Percentiles rank a stretch among this genome's conserved stretches.
Evolutionary conservation across 2,113 vertebrate species (phyloP).

Genomic region (Crocuta crocuta): DNA sequence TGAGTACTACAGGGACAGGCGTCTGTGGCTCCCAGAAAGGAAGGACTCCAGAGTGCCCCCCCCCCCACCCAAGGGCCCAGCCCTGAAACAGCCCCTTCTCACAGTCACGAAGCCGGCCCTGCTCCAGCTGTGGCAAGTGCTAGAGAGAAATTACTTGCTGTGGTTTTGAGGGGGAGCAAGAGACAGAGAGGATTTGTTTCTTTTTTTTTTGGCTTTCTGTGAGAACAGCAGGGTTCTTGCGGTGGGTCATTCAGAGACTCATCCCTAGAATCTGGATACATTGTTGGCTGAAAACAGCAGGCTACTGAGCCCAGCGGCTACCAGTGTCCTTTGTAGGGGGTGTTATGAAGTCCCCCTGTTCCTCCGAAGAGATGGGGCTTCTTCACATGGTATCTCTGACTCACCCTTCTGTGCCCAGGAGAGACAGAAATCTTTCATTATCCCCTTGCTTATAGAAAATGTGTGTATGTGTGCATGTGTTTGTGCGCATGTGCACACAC

Average conservation of each 20-base stretch:
- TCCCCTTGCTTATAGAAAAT: neutral
- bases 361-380: neutral
- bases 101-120: neutral
- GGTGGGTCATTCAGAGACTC: neutral
- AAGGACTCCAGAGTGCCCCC: neutral
- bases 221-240: neutral
- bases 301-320: neutral
- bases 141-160: neutral
- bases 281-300: neutral
- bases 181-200: neutral
- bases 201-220: neutral
- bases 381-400: neutral
- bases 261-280: neutral
- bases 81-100: neutral
- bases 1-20: neutral
- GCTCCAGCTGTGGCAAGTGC: neutral
- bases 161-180: neutral
- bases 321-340: neutral
- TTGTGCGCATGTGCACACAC: too few relatives aligned
- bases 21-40: neutral
- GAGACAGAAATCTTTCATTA: neutral
- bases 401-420: neutral
- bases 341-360: neutral
- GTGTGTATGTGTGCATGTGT: too few relatives aligned
- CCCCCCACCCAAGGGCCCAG: neutral